These are phyloP conservation scores for Cataglyphis livida DNA, from an alignment of 2,888 invertebrate species.

Conservation along the genomic window DNA sequence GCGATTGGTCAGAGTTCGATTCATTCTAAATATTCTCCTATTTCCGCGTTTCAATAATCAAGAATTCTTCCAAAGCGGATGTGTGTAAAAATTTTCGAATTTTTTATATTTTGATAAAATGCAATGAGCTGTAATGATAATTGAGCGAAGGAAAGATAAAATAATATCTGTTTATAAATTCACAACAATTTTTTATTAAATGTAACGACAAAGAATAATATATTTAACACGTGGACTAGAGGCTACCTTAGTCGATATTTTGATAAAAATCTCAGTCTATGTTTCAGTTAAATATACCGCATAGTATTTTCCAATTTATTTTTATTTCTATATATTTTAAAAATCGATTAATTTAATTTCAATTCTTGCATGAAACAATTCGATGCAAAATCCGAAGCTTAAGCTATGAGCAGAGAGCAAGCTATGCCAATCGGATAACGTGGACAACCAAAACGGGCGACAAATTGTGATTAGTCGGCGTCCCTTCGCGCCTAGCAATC, in stretches of 20 bases:
- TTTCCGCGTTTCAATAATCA: background rate
- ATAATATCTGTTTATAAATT: background rate
- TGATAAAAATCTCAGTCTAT: too few species aligned
- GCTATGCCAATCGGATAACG: slow-evolving; percentile 17
- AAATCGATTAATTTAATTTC: background rate
- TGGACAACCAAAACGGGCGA: slow-evolving; percentile 69
- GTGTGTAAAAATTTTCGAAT: background rate
- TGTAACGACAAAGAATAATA: background rate
- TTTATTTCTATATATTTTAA: background rate
- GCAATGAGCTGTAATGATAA: background rate
- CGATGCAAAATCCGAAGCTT: slow-evolving; percentile 19
- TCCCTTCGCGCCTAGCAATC: slow-evolving; percentile 78
- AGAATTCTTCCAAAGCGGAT: background rate
- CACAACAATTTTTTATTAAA: background rate
- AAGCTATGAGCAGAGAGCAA: slow-evolving; percentile 25
- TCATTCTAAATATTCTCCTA: slow-evolving; percentile 5
- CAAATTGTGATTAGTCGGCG: slow-evolving; percentile 80
- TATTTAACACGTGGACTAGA: too few species aligned
- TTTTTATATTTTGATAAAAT: background rate
- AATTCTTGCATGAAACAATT: background rate
- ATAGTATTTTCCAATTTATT: background rate
- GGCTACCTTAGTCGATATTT: too few species aligned
- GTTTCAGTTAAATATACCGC: too few species aligned
- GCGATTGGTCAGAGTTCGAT: background rate
- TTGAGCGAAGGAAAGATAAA: background rate